phyloP scores from a whole-genome alignment of 2,888 invertebrate species.

The Chesias legatella region DNA sequence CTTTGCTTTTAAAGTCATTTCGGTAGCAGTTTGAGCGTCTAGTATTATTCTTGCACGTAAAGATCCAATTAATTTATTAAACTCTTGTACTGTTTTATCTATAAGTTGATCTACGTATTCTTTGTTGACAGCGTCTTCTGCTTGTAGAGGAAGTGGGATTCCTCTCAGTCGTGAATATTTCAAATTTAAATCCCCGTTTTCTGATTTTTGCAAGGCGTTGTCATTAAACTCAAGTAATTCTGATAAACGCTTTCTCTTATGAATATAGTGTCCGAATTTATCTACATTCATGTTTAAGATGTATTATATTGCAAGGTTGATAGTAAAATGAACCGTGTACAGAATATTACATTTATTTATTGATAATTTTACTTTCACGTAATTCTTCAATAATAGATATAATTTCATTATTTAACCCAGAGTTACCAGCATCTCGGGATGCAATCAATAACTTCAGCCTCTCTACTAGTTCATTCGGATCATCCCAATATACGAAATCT shows the following conservation, averaged over 20 bases:
- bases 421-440: conserved; percentile 20
- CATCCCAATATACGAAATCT: conserved; percentile 24
- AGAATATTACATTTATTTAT: no score
- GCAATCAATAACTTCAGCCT: conserved; percentile 25
- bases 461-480: conserved; percentile 28
- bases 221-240: neutral
- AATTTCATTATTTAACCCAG: conserved; percentile 31
- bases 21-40: no score
- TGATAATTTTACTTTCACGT: no score
- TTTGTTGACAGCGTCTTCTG: neutral
- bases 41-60: no score
- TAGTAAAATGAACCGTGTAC: neutral
- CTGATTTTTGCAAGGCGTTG: neutral
- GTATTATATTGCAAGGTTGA: no score
- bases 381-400: conserved; percentile 35
- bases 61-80: neutral
- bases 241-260: neutral
- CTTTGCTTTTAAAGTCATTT: no score
- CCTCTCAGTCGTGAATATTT: neutral
- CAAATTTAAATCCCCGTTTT: neutral
- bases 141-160: neutral
- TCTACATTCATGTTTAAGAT: neutral
- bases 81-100: neutral
- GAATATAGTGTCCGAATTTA: conserved; percentile 3
- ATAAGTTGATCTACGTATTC: neutral